Evolutionary conservation across 2,888 invertebrate genomes (phyloP), one percentile per base, ranked within the genome.

Genomic region (Tuberolachnus salignus): DNA sequence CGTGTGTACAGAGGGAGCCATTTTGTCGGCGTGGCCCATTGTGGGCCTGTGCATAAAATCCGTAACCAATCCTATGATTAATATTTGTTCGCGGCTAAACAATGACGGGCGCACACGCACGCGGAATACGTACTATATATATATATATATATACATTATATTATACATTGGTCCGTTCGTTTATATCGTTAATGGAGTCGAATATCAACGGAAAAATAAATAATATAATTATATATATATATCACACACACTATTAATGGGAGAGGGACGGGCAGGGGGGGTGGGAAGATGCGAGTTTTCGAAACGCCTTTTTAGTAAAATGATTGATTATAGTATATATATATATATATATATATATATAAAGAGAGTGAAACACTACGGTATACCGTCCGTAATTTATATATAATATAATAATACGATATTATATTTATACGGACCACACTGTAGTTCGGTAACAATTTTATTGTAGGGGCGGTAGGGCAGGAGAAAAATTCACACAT

Each of bases 31-130:
- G 64, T 3, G 21, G 64, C 19, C 55, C 66, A 23, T 57, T 67
- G 46, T 57, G 66, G 16, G 67, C 10, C 63, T 44, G 26, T 46
- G 57, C 51, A 21, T 49, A 69, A 51, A 46, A 51, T 59, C 78
- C 78, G 78, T 78, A 51, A 59, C 78, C 78, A 78, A 78, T 78
- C 59, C 67, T 49, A 78, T 78, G 78, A 78, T 78, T 78, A 78
- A 78, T 78, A 78, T 78, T 78, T 78, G 67, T 78, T 78, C 67
- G 78, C 67, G 78, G 34, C 67, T 69, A 78, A 59, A 78, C 75
- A 75, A 75, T 67, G 75, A 75, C 57, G 61, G 1, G 55, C 59
- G 14, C 26, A 9, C 34, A 2, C 71, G 26, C 34, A 19, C 70
- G 26, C 14, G n/a, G 8, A 9, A 23, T 13, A 51, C 26, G 42